Evolutionary conservation across 2,888 invertebrate genomes (phyloP), one percentile per base, ranked within the genome.

Genomic region (Sarcophaga subvicina): DNA sequence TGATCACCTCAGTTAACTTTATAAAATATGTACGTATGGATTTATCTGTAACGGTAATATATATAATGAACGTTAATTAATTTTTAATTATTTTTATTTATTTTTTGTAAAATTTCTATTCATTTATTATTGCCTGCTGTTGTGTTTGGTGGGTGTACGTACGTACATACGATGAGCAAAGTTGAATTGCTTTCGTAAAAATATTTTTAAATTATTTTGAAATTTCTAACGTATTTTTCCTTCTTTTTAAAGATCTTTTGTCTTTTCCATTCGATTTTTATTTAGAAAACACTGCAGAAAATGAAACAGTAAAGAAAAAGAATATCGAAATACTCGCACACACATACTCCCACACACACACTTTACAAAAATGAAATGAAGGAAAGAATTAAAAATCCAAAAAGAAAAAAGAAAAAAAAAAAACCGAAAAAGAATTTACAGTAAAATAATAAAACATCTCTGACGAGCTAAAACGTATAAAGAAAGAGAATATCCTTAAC

Each of bases 191-290:
- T 37, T 37, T 20, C 63, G 59, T 14, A 6, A 37, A 75, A 66
- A 76, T 37, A 45, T 25, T 67, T 80, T 80, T 64, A 72, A 85
- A 85, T 67, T 54, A 12, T 80, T 80, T 37, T 37, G 37, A 85
- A 85, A 76, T 80, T 76, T 80, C 60, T 85, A 77, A 80, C 80
- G 84, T 77, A 49, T 59, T 67, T 62, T 70, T 10, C 2, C 8
- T 10, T 8, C 8, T 2, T 62, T 70, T 85, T 85, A 85, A 85
- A 82, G 82, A 81, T 85, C 78, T 82, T 75, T 85, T 85, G 73
- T 85, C 64, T 76, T 2, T 79, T 69, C 10, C 62, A 71, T 71
- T 80, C 25, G 76, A 37, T 37, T 8, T 37, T 37, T 37, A 37
- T 37, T 37, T 37, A 37, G 37, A 37, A 27, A 27, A 5, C 27